A percentile compares a stretch with the other conserved stretches of the same genome.
Conservation (phyloP, 2,113 vertebrate genomes). For the Verasper variegatus region DNA sequence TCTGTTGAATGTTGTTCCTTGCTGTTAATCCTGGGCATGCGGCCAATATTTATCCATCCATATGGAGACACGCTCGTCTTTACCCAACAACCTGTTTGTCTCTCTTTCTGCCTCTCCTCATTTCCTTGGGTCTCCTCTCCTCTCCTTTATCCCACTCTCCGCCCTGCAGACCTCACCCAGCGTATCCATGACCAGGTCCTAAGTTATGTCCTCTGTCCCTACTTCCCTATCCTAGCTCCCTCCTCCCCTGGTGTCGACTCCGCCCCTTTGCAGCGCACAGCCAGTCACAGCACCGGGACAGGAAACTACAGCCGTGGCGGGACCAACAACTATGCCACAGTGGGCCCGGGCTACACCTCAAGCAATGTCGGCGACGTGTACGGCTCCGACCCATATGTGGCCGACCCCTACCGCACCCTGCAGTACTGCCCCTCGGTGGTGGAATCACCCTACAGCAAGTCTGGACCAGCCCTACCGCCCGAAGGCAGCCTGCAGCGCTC, state of each 20-base stretch:
- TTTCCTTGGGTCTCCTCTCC: not conserved
- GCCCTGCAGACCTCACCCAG: constrained; percentile 89
- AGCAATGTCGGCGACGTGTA: constrained; percentile 77
- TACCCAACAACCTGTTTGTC: constrained; percentile 37
- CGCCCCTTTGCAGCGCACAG: constrained; percentile 98
- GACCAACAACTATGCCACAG: constrained; percentile 78
- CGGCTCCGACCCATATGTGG: constrained; percentile 87
- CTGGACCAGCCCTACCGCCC: constrained; percentile 95
- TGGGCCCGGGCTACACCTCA: constrained; percentile 91
- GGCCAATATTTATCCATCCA: constrained; percentile 50
- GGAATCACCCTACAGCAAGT: constrained; percentile 99
- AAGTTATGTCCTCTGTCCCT: constrained; percentile 98
- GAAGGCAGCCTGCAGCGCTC: constrained; percentile 97
- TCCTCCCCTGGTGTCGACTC: constrained; percentile 99
- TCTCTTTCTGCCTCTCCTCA: constrained; percentile 11
- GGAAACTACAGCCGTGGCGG: constrained; percentile 86
- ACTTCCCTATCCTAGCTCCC: constrained; percentile 98
- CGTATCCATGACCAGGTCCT: constrained; percentile 94
- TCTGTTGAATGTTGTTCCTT: constrained; percentile 36
- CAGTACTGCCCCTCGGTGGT: constrained; percentile 98
- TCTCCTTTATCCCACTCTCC: constrained; percentile 17
- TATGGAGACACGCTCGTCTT: constrained; percentile 39
- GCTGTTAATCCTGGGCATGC: constrained; percentile 46
- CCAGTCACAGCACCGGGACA: constrained; percentile 88
- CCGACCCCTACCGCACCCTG: constrained; percentile 96